Base-by-base conservation (phyloP, 2,113 vertebrate genomes). In the Paraplagusia blochii region DNA sequence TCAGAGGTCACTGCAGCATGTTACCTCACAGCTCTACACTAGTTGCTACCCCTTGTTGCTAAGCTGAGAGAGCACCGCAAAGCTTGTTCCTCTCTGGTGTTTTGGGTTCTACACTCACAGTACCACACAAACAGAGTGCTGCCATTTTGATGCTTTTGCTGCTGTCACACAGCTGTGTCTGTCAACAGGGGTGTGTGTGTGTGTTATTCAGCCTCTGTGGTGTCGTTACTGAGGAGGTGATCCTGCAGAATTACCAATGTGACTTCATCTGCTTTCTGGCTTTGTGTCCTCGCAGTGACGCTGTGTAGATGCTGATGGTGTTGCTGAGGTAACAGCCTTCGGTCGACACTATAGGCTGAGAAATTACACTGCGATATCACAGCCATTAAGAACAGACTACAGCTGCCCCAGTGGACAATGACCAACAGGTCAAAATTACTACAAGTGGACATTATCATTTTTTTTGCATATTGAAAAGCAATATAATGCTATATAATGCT, bases 31-130 rank as follows among this genome's bases (percentile, higher is more conserved):
- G 58, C 67, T 77, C 67, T 66, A 49, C 44, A 70, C 74, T 76
- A 76, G 81, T 85, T 88, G 79, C 79, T 75, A 82, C 61, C 73
- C 73, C 78, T 81, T 77, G 80, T 85, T 82, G 83, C 85, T 82
- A 83, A 83, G 78, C 80, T 75, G 74, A 81, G 77, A 76, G 61
- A 77, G 79, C 22, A 29, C 77, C 65, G 60, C 62, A 58, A 64
- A 76, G 71, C 71, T 72, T 42, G 69, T 57, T 79, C 60, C 63
- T 75, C 72, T 79, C 51, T 66, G 54, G 61, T 71, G 64, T 60
- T 86, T 82, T 67, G 59, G 64, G 76, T 70, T 48, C 65, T 43
- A 45, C 34, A 38, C 59, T 44, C 22, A 52, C 36, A 56, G 78
- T 55, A 49, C 54, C 46, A 53, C 63, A 73, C 59, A 68, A 39